Evolutionary conservation across 2,888 invertebrate species (phyloP), one percentile per base, ranked within the genome.

Genomic region (Ochropacha duplaris): DNA sequence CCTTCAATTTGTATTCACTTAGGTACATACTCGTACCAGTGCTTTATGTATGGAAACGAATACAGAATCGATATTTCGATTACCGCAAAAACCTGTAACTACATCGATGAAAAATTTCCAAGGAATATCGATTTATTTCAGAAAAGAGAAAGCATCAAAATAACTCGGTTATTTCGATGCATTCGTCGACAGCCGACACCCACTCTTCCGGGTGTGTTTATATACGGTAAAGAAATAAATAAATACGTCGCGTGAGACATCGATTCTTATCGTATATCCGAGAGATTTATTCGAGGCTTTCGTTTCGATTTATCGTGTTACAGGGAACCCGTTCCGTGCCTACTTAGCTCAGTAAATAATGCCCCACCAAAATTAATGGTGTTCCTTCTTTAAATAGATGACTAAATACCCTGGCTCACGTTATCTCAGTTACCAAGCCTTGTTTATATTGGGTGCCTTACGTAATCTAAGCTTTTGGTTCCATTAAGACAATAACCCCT

Each of bases 361-460:
- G 87, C 81, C 73, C 78, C 73, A 86, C 80, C 86, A 73, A 88
- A 90, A 92, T 92, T 88, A 84, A 92, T 90, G 89, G 86, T 76
- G 83, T 82, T 86, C 87, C 81, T 88, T 91, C 89, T 88, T 88
- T 88, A 90, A 90, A 92, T 91, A 92, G 90, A 92, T 92, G 90
- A 91, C 87, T 92, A 86, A 92, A 90, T 90, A 90, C 86, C 79
- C 66, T 68, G 70, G 78, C 83, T 81, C 90, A 91, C 90, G 90
- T 76, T 88, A 92, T 86, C 84, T 86, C 76, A 68, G 84, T 79
- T 81, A 82, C 83, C 74, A 70, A 80, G 78, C 71, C 76, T 81
- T 87, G 82, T 88, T 88, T 89, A 86, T 85, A 84, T 84, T 81
- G 77, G 78, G 74, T 73, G 79, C 74, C 71, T 87, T 86, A 81